Evolutionary conservation across 2,797 vertebrate genomes (phyloP), one percentile per base, ranked within the genome.

Genomic region (Epinephelus malabaricus): DNA sequence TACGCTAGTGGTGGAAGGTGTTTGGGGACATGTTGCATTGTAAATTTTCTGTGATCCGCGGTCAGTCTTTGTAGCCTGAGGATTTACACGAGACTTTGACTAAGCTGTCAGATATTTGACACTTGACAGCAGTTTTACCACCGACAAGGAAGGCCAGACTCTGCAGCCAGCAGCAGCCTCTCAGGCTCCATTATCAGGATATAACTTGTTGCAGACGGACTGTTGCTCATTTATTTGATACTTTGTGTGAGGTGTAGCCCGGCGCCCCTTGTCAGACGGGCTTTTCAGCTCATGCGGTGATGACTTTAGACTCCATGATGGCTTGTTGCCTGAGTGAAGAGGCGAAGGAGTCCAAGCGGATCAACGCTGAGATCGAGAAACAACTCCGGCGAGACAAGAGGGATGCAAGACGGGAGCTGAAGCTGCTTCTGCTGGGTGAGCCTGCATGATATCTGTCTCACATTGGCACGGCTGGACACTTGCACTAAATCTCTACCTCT

Each of bases 231-330:
- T 68, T 75, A 25, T 59, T 70, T 65, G 46, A 25, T 75, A 64
- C 18, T 78, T 62, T 62, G 71, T 68, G 84, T 72, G 81, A 87
- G 88, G 88, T 90, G 83, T 76, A 83, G 76, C 79, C 79, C 77
- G 43, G 73, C 77, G 81, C 82, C 89, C 91, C 78, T 83, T 88
- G 86, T 88, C 73, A 90, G 71, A 85, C 88, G 87, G 92, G 92
- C 90, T 90, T 86, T 82, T 76, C 79, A 82, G 91, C 90, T 91
- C 89, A 94, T 91, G 96, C 93, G 94, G 96, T 95, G 96, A 99
- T 99, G 98, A 98, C 98, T 97, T 96, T 98, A 95, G 97, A 98
- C 94, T 97, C 97, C 95, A 98, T 98, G 97, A 98, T 98, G 98
- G 97, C 98, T 95, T 99, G 98, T 95, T 99, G 98, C 97, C 96